Conservation (phyloP, 2,888 invertebrate species). For the Tholera decimalis region DNA sequence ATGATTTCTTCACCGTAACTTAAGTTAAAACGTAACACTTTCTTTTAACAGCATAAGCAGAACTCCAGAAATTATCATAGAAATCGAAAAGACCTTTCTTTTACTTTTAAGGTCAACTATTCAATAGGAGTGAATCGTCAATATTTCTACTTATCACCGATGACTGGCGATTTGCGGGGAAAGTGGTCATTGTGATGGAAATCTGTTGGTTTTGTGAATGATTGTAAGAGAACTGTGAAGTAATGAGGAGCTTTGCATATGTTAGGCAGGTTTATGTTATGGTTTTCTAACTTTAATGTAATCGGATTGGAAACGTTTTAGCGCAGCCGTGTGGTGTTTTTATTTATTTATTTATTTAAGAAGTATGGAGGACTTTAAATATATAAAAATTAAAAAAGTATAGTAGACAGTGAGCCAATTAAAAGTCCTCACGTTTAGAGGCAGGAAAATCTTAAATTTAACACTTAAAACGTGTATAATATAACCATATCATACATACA, state of each 20-base stretch:
- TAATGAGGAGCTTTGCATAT: slow-evolving; percentile 27
- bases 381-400: too few relatives aligned
- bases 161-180: slow-evolving; percentile 54
- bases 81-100: slow-evolving; percentile 55
- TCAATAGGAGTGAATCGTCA: slow-evolving; percentile 59
- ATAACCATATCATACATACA: too few relatives aligned
- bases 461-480: too few relatives aligned
- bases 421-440: too few relatives aligned
- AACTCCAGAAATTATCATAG: slow-evolving; percentile 20
- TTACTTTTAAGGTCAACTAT: slow-evolving; percentile 53
- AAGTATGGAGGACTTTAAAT: too few relatives aligned
- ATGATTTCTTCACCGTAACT: not conserved
- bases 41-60: not conserved
- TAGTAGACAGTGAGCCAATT: too few relatives aligned
- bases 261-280: slow-evolving; percentile 8
- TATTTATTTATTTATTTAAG: too few relatives aligned
- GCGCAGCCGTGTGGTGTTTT: too few relatives aligned
- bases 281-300: not conserved
- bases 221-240: slow-evolving; percentile 8
- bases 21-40: not conserved
- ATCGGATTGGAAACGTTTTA: too few relatives aligned
- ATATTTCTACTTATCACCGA: slow-evolving; percentile 40
- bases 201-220: slow-evolving; percentile 41
- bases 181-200: slow-evolving; percentile 59
- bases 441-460: too few relatives aligned